Conservation (phyloP, 2,113 vertebrate species). For the Andinoacara biseriatus region DNA sequence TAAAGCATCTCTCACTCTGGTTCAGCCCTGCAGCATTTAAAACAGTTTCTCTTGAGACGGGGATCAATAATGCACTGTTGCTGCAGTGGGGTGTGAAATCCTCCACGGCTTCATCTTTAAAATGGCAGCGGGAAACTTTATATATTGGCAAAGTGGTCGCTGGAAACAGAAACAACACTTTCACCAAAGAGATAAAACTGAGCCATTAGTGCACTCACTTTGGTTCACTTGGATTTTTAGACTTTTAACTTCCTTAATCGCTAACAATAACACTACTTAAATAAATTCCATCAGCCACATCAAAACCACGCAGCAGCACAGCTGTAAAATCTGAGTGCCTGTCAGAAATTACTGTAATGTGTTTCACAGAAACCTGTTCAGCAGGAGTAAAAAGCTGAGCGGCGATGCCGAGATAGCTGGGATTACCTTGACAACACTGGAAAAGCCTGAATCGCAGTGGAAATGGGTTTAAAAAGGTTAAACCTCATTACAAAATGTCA, state of each 20-base stretch:
- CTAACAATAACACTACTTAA: not conserved
- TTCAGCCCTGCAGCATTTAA: slow-evolving; percentile 16
- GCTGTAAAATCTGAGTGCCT: slow-evolving; percentile 26
- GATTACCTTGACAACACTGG: slow-evolving; percentile 1
- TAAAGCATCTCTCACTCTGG: not conserved
- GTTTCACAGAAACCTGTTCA: slow-evolving; percentile 32
- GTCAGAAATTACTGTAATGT: slow-evolving; percentile 21
- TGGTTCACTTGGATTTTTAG: not conserved
- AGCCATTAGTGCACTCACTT: not conserved
- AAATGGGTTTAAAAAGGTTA: not conserved
- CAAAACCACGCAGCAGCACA: not conserved
- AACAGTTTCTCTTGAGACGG: not conserved
- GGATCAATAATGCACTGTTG: slow-evolving; percentile 10
- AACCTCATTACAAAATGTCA: not conserved
- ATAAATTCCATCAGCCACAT: not conserved
- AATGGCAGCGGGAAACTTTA: slow-evolving; percentile 5
- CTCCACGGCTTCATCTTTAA: not conserved
- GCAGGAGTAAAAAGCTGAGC: not conserved
- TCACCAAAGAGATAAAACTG: not conserved
- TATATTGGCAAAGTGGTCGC: not conserved
- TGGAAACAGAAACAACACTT: not conserved
- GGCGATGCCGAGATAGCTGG: not conserved
- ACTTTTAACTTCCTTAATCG: not conserved
- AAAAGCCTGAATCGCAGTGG: not conserved
- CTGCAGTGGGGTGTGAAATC: slow-evolving; percentile 12